phyloP scores from a whole-genome alignment of 1,140 invertebrate genomes.

The Polypedilum vanderplanki region DNA sequence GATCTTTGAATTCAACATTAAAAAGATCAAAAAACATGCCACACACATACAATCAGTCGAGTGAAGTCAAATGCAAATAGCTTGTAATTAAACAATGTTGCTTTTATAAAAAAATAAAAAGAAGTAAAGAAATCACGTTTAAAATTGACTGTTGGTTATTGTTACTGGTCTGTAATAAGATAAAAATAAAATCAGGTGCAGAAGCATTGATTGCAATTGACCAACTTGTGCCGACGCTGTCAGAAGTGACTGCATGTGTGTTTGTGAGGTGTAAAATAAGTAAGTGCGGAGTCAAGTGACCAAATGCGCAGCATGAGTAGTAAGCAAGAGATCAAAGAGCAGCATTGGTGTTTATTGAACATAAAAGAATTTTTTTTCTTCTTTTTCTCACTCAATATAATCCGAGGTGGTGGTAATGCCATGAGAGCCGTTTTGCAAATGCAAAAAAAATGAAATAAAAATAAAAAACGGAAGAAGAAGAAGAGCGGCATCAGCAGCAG shows the following conservation, averaged over 20 bases:
- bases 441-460: too few relatives aligned
- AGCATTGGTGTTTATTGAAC: slow-evolving; percentile 1
- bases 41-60: too few relatives aligned
- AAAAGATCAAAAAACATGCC: too few relatives aligned
- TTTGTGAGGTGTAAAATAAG: background rate
- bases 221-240: background rate
- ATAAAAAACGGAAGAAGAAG: too few relatives aligned
- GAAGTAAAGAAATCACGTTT: too few relatives aligned
- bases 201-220: slow-evolving; percentile 3
- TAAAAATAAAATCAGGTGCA: background rate
- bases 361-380: background rate
- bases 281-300: slow-evolving; percentile 10
- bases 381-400: too few relatives aligned
- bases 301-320: slow-evolving; percentile 16
- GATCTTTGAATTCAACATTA: too few relatives aligned
- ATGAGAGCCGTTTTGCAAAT: background rate
- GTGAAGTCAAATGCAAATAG: too few relatives aligned
- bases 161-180: background rate
- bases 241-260: too few relatives aligned
- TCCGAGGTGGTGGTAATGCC: slow-evolving; percentile 1
- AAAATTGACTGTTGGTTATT: too few relatives aligned
- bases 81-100: too few relatives aligned
- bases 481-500: background rate
- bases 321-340: slow-evolving; percentile 6
- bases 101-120: too few relatives aligned